Conservation (phyloP, 2,888 invertebrate species). For the Kryphioiulus occultus region DNA sequence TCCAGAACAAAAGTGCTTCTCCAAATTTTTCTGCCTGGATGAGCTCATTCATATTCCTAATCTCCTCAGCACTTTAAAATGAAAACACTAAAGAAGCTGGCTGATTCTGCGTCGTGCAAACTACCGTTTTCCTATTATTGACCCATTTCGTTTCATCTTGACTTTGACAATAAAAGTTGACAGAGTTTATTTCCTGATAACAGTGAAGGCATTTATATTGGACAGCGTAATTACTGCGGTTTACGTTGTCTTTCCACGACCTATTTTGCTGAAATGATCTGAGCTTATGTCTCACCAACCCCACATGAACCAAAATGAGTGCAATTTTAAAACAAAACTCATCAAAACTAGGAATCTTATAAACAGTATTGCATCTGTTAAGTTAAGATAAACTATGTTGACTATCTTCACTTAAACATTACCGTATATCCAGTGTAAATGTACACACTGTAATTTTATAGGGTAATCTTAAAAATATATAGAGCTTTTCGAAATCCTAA, state of each 20-base stretch:
- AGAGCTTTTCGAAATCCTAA: no score
- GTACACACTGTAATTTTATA: no score
- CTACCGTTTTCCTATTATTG: conserved; percentile 33
- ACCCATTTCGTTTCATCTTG: conserved; percentile 43
- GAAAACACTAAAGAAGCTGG: conserved; percentile 19
- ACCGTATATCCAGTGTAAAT: no score
- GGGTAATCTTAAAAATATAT: no score
- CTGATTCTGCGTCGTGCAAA: background rate
- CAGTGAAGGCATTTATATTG: conserved; percentile 41
- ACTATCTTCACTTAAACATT: no score
- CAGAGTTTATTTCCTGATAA: conserved; percentile 46
- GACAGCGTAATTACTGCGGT: conserved; percentile 44
- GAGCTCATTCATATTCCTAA: conserved; percentile 47
- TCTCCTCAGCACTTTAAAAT: conserved; percentile 43
- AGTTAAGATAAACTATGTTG: no score
- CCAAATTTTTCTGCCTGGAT: conserved; percentile 41
- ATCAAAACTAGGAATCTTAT: background rate
- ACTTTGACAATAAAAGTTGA: conserved; percentile 46
- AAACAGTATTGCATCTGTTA: background rate
- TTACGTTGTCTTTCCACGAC: conserved; percentile 22
- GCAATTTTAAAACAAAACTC: background rate
- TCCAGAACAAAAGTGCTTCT: conserved; percentile 42
- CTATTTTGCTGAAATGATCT: background rate
- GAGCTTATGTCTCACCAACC: background rate
- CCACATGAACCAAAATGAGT: background rate